These are phyloP conservation scores for Tuta absoluta DNA, from an alignment of 2,888 invertebrate species.

Conservation along the genomic window DNA sequence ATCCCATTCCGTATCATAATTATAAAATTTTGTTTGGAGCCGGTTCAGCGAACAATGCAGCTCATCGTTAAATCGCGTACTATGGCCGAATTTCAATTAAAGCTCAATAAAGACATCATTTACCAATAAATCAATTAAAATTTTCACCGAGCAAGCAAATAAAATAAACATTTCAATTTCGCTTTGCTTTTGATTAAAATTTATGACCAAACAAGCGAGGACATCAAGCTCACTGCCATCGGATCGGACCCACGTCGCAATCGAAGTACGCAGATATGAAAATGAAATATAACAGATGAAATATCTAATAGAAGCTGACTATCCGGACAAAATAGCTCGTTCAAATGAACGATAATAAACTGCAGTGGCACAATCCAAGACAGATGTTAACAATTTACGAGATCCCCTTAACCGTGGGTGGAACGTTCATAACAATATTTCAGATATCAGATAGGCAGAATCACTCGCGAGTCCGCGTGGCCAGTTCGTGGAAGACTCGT, in stretches of 20 bases:
- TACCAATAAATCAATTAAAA: conserved; percentile 50
- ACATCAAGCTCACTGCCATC: conserved; percentile 17
- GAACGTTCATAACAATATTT: conserved; percentile 35
- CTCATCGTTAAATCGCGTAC: conserved; percentile 47
- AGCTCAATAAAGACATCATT: conserved; percentile 54
- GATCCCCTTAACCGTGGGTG: conserved; percentile 31
- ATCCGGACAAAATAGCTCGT: conserved; percentile 3
- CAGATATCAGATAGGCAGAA: conserved; percentile 34
- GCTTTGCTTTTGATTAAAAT: conserved; percentile 41
- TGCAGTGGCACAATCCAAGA: conserved; percentile 27
- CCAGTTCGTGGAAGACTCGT: conserved; percentile 34
- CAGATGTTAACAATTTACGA: conserved; percentile 32
- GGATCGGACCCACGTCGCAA: conserved; percentile 10
- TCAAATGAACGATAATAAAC: conserved; percentile 20
- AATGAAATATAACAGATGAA: neutral
- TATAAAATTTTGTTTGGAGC: conserved; percentile 12
- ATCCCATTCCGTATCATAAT: neutral
- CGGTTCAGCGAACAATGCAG: conserved; percentile 45
- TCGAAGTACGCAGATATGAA: conserved; percentile 12
- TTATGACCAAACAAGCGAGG: conserved; percentile 30
- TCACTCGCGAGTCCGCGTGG: conserved; percentile 25
- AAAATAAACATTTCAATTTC: conserved; percentile 40
- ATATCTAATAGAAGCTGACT: neutral
- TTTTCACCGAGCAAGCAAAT: conserved; percentile 42
- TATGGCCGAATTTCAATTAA: conserved; percentile 53